Evolutionary conservation across 2,113 vertebrate species (phyloP), one percentile per base, ranked within the genome.

Genomic region (Python bivittatus): DNA sequence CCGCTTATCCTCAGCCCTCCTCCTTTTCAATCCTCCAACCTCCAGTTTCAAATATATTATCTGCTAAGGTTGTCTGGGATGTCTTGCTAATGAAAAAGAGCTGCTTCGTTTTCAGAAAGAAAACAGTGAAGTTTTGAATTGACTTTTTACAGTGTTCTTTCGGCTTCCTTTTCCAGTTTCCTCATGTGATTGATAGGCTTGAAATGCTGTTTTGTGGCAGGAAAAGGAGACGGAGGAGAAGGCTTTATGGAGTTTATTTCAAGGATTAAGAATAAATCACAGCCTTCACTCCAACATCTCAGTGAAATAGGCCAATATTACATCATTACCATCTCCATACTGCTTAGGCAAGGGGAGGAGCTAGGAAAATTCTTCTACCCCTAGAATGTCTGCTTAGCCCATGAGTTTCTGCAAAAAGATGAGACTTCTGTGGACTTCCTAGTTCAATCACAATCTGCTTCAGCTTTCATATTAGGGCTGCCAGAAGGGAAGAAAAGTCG

Each of bases 31-130:
- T 42, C 91, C 84, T 52, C 64, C 53, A 54, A 90, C 64, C 90
- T 93, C 91, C 53, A 60, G 89, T 58, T 1, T 13, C 92, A 88
- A 85, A 88, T 6, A 64, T 1, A 38, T 79, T 79, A n/a, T 87
- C 57, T 89, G 79, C 90, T 90, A 79, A 44, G 94, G 72, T 11
- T 92, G 29, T 10, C 5, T 52, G 90, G 60, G n/a, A 92, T 2
- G 57, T 48, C 29, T 29, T 87, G 38, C 38, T 57, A 68, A 85
- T 94, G 90, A 90, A 95, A 90, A 3, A 20, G 15, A 56, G 68
- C 48, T 79, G 23, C 29, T 64, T 44, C 44, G 20, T 68, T 91
- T 93, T 84, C 84, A 92, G 89, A 29, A 90, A 10, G 10, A 20
- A 12, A 88, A 72, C 5, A 17, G 44, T 48, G 22, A 60, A 52